Evolutionary conservation across 2,113 vertebrate species (phyloP), one percentile per base, ranked within the genome.

Genomic region (Hoplias malabaricus): DNA sequence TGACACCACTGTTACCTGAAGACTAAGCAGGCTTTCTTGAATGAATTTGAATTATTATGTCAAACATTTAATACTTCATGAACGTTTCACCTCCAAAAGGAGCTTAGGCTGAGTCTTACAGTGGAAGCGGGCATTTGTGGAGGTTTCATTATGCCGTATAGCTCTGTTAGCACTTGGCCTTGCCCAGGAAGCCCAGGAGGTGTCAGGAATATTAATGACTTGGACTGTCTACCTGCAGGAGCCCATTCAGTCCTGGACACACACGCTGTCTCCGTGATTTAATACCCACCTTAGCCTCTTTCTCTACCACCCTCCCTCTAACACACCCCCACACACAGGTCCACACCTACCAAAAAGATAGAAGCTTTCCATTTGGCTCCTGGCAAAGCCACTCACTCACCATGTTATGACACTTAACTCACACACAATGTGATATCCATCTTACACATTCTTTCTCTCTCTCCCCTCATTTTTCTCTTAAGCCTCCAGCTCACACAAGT

Each of bases 171-270:
- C 56, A 3, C 67, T n/a, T 43, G 79, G 56, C 73, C 54, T 77
- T 62, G 63, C 69, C 76, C 83, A 87, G 78, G 80, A 85, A 54
- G 73, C 69, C 61, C 40, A 46, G 66, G 62, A 81, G 78, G 56
- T 84, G 84, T 84, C 83, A 81, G 83, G 67, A 77, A 82, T 86
- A 85, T 86, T 86, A 86, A 87, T 86, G 84, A 36, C 78, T 16
- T 21, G 34, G 73, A 74, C 71, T 71, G 62, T 80, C 73, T 84
- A 84, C 84, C 79, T 79, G 83, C 80, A 86, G 81, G 69, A 84
- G 73, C 74, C 75, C 46, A 71, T 84, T 86, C 81, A 77, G 78
- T 63, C 62, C 69, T 31, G 75, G 79, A 85, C 77, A 86, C 81
- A 84, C 77, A 66, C 62, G 25, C 77, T 75, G 82, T 81, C 75